A percentile compares a stretch with the other conserved stretches of the same genome.
phyloP scores from a whole-genome alignment of 1,140 invertebrate genomes.

The Tribolium madens region DNA sequence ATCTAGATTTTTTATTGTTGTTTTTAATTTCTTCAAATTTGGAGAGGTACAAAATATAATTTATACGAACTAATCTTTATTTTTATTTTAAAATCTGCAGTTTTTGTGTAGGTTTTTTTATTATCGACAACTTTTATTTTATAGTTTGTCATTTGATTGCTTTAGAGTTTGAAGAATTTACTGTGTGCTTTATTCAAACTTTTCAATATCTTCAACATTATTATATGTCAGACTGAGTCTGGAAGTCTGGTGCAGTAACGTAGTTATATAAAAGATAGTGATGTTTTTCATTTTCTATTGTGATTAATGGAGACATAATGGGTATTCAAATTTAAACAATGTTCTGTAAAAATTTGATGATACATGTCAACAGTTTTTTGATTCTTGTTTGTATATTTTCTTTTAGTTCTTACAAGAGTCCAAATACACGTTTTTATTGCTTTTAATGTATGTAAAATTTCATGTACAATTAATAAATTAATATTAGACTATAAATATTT shows the following conservation, averaged over 20 bases:
- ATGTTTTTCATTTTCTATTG: slow-evolving; percentile 52
- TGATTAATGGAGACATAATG: slow-evolving; percentile 54
- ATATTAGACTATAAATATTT: slow-evolving; percentile 48
- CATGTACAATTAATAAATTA: slow-evolving; percentile 42
- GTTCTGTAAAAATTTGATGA: slow-evolving; percentile 53
- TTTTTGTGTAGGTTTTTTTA: slow-evolving; percentile 4
- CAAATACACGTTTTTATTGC: slow-evolving; percentile 12
- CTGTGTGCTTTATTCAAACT: slow-evolving; percentile 18
- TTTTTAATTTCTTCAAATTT: slow-evolving; percentile 16
- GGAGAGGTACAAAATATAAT: slow-evolving; percentile 41
- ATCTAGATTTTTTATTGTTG: slow-evolving; percentile 24
- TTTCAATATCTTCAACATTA: neutral
- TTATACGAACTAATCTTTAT: slow-evolving; percentile 29
- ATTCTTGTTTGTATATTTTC: neutral
- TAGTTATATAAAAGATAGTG: slow-evolving; percentile 29
- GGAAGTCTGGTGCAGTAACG: slow-evolving; percentile 30
- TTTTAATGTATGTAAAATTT: slow-evolving; percentile 28
- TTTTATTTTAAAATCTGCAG: slow-evolving; percentile 21
- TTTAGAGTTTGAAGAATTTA: slow-evolving; percentile 33
- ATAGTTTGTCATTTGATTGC: slow-evolving; percentile 18
- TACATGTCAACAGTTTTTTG: slow-evolving; percentile 53
- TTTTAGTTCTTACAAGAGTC: neutral
- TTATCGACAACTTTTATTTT: too few relatives aligned
- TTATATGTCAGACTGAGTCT: slow-evolving; percentile 22
- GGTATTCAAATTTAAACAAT: slow-evolving; percentile 48